phyloP scores from a whole-genome alignment of 92 coral and sea anemone species.

The Pocillopora meandrina region DNA sequence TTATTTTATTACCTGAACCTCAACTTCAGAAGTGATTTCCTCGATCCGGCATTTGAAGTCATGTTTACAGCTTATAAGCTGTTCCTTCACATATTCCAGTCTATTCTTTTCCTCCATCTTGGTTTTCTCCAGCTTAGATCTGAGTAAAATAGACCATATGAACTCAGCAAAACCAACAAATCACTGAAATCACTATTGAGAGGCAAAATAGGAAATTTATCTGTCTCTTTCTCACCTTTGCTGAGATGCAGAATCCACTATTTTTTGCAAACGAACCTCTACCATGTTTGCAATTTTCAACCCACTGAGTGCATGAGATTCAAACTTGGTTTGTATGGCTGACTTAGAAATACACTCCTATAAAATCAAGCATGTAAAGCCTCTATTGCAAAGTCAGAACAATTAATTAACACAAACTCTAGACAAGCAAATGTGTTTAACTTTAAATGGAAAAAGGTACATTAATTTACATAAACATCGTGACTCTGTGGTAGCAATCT shows the following conservation, averaged over 20 bases:
- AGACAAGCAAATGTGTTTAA: not conserved
- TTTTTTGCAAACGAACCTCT: conserved; percentile 76
- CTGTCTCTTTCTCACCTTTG: conserved; percentile 65
- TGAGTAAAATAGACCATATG: not conserved
- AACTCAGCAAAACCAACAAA: not conserved
- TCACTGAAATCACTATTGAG: not conserved
- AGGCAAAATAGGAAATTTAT: not conserved
- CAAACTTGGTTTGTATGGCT: conserved; percentile 96
- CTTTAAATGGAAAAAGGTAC: no score
- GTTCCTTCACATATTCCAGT: conserved; percentile 85
- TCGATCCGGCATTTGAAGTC: conserved; percentile 80
- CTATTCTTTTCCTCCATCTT: conserved; percentile 84
- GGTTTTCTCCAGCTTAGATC: conserved; percentile 67
- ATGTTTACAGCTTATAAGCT: conserved; percentile 74
- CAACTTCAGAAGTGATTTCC: conserved; percentile 75
- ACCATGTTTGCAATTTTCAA: conserved; percentile 69
- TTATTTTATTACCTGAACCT: conserved; percentile 65
- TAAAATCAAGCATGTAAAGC: not conserved
- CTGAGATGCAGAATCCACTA: conserved; percentile 81
- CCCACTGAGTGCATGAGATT: conserved; percentile 96
- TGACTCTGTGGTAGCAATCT: no score
- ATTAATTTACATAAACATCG: no score
- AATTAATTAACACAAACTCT: not conserved
- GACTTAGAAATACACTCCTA: conserved; percentile 98
- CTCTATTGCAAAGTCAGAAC: not conserved